Conservation (phyloP, 2,113 vertebrate genomes). For the Rhodinocichla rosea region DNA sequence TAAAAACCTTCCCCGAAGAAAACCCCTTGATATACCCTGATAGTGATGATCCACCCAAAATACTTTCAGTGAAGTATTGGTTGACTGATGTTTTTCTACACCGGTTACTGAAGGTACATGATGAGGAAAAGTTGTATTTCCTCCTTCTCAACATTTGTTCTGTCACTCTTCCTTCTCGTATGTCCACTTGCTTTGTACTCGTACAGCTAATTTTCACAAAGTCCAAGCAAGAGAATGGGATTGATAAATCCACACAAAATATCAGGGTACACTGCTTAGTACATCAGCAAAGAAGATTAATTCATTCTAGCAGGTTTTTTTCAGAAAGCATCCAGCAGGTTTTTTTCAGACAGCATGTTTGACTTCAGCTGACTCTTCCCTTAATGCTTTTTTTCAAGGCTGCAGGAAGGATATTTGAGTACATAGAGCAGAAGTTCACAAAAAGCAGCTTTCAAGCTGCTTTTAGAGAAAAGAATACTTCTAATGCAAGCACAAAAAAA, state of each 20-base stretch:
- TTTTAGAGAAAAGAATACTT: not conserved
- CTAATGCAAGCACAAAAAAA: not conserved
- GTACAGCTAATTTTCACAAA: not conserved
- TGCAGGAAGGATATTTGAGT: constrained; percentile 2
- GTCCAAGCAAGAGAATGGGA: not conserved
- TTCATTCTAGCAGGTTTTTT: not conserved
- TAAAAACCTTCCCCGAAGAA: not conserved
- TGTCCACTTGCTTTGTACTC: not conserved
- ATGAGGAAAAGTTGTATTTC: not conserved
- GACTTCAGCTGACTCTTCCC: not conserved
- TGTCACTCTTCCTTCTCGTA: not conserved
- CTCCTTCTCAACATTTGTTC: not conserved
- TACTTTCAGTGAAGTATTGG: not conserved
- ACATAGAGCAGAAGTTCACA: not conserved
- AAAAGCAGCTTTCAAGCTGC: not conserved
- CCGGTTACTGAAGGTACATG: not conserved
- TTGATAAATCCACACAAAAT: not conserved
- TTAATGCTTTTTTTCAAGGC: not conserved
- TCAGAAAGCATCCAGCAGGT: not conserved
- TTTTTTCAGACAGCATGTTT: not conserved
- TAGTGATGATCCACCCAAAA: not conserved
- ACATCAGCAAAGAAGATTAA: not conserved
- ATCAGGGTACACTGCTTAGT: not conserved
- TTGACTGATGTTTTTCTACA: not conserved
- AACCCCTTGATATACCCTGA: rapidly evolving